Evolutionary conservation across 2,888 invertebrate genomes (phyloP), one percentile per base, ranked within the genome.

Genomic region (Erpobdella octoculata): DNA sequence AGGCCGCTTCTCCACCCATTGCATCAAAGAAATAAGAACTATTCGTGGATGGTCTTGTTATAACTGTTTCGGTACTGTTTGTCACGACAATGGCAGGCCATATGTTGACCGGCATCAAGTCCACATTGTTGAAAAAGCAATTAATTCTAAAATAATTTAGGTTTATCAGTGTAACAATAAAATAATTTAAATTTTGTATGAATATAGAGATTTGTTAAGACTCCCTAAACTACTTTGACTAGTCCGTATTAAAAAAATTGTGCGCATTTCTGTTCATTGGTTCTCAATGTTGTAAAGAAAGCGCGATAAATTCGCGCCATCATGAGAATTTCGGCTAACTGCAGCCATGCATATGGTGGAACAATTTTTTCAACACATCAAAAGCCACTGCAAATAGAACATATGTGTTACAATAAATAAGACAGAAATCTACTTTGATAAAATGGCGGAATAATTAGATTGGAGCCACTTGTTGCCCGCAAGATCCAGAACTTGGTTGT

Each of bases 1-100:
- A 59, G 35, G 36, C 28, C 25, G 59, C 59, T 59, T 70, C 70
- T 6, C 70, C 70, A n/a, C 70, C 70, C 21, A 41, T 67, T 36
- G 35, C 53, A 25, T 71, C 38, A 35, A 48, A 62, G 58, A 71
- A 71, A 28, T 48, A 70, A n/a, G 41, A 33, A 33, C 35, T 70
- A 21, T 70, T n/a, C n/a, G 36, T 35, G 25, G 2, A n/a, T 5
- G 70, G 61, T 35, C 28, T 70, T 33, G 21, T 18, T 15, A 70
- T 36, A 6, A 70, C 8, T 33, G 61, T 25, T 37, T 70, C 59
- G n/a, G 15, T 58, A n/a, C 25, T 48, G 53, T 53, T 8, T 15
- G 35, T n/a, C 35, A 62, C 59, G 35, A 58, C 36, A 1, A 70
- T n/a, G 21, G 61, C 58, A 37, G 70, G 70, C 70, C 70, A 70